Base-by-base conservation (phyloP, 2,797 vertebrate genomes). In the Sebastes steindachneri region DNA sequence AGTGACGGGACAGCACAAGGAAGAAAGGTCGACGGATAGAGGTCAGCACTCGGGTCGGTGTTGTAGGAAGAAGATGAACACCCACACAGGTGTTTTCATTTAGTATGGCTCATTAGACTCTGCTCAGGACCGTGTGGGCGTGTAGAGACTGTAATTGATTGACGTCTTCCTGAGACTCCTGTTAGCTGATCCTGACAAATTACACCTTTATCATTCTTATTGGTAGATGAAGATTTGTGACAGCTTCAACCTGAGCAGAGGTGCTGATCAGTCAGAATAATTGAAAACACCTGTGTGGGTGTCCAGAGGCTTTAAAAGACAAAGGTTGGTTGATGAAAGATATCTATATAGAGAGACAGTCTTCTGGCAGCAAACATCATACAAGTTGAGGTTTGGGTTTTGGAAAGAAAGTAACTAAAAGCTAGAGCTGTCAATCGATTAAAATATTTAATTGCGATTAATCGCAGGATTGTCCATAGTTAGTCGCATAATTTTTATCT, bases 11-110 rank as follows among this genome's bases (percentile, higher is more conserved):
- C 54, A 17, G 26, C 71, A 79, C 5, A 1, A 53, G 53, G 68
- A 77, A 33, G 28, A 79, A 64, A 51, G 80, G 69, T 70, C 59
- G 33, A 75, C 53, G 4, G 79, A 85, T 77, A 54, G 7, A 76
- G 76, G 60, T 75, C 55, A 41, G 45, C 31, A 14, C 28, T 14
- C 8, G 3, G 10, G 14, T 15, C 25, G 23, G 10, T 41, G 19
- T 11, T n/a, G n/a, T 19, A 55, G 28, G 4, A 45, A 45, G 57
- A 68, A 48, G 64, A 37, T 51, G 45, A 51, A 51, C 45, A n/a
- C 45, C 45, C 0, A 51, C 17, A 48, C 17, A n/a, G 41, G 41
- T 48, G 41, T 48, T 48, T 48, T 48, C 41, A 48, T 19, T 48
- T 48, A 48, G 17, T 48, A 15, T 3, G 15, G 41, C 41, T 48